phyloP scores from a whole-genome alignment of 2,797 vertebrate species.

The Buphagus erythrorhynchus region DNA sequence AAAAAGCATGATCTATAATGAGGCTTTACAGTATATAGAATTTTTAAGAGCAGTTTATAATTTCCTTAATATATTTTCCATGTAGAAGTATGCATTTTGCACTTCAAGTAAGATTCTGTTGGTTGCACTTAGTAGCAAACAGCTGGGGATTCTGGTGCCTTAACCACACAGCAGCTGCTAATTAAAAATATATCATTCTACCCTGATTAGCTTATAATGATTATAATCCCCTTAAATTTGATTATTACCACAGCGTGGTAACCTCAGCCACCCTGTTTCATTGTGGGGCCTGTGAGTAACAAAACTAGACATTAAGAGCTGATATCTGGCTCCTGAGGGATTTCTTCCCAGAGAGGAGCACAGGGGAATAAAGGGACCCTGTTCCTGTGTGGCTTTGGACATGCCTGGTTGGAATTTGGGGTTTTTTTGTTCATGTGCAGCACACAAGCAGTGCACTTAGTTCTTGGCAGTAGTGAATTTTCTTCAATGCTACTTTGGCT shows the following conservation, averaged over 20 bases:
- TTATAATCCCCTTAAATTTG: constrained; percentile 52
- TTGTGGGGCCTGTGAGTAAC: background rate
- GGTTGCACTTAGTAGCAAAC: constrained; percentile 47
- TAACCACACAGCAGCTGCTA: constrained; percentile 66
- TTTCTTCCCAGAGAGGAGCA: background rate
- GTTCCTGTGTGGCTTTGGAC: background rate
- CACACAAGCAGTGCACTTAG: background rate
- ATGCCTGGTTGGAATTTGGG: background rate
- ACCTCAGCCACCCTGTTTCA: constrained; percentile 31
- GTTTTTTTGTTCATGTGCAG: background rate
- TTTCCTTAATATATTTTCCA: constrained; percentile 22
- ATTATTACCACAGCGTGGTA: constrained; percentile 29
- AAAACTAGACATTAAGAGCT: background rate
- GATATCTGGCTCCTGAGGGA: background rate
- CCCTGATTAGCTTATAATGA: constrained; percentile 56
- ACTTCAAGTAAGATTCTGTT: constrained; percentile 24
- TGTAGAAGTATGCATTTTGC: background rate
- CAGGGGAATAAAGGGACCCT: background rate
- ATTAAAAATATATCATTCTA: constrained; percentile 68
- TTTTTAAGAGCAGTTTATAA: background rate
- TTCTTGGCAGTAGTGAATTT: background rate
- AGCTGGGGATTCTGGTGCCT: constrained; percentile 45
- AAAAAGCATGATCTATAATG: background rate
- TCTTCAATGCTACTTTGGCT: background rate
- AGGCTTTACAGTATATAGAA: background rate